A percentile compares a stretch with the other conserved stretches of the same genome.
Evolutionary conservation across 2,888 invertebrate species (phyloP).

Genomic region (Tinea pellionella): DNA sequence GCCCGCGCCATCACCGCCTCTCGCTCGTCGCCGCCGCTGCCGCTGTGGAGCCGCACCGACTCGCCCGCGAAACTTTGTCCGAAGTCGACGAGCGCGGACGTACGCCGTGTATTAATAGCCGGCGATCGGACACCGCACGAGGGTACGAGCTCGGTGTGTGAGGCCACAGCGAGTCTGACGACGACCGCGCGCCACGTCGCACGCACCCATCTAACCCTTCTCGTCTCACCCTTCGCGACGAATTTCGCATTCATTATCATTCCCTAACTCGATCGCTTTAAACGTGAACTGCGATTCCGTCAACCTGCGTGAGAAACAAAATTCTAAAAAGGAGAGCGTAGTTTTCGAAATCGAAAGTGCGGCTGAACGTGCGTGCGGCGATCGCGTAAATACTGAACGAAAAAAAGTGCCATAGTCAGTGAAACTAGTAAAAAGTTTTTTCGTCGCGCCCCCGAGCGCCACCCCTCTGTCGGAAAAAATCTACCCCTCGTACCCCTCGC

Average conservation of each 20-base stretch:
- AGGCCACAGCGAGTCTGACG: conserved; percentile 39
- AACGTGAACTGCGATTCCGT: not conserved
- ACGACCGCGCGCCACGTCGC: conserved; percentile 36
- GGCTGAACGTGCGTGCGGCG: conserved; percentile 34
- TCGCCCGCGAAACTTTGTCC: conserved; percentile 66
- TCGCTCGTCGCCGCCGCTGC: conserved; percentile 57
- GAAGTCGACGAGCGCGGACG: conserved; percentile 67
- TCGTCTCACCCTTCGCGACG: conserved; percentile 15
- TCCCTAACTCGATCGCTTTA: not conserved
- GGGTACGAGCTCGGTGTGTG: conserved; percentile 20
- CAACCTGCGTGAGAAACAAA: not conserved
- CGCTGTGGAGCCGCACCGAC: conserved; percentile 46
- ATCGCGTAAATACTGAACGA: conserved; percentile 59
- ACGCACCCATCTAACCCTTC: conserved; percentile 21
- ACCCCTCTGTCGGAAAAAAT: conserved; percentile 65
- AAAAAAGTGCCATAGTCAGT: conserved; percentile 67
- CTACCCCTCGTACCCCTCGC: conserved; percentile 58
- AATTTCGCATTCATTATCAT: conserved; percentile 17
- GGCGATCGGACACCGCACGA: conserved; percentile 30
- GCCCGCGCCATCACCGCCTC: conserved; percentile 64
- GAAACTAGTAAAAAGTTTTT: conserved; percentile 69
- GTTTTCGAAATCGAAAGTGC: conserved; percentile 45
- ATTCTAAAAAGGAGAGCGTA: not conserved
- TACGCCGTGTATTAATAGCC: conserved; percentile 56
- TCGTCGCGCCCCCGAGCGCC: conserved; percentile 56